A percentile compares a stretch with the other conserved stretches of the same genome.
phyloP scores from a whole-genome alignment of 2,797 vertebrate species.

The Simalia tracyae region DNA sequence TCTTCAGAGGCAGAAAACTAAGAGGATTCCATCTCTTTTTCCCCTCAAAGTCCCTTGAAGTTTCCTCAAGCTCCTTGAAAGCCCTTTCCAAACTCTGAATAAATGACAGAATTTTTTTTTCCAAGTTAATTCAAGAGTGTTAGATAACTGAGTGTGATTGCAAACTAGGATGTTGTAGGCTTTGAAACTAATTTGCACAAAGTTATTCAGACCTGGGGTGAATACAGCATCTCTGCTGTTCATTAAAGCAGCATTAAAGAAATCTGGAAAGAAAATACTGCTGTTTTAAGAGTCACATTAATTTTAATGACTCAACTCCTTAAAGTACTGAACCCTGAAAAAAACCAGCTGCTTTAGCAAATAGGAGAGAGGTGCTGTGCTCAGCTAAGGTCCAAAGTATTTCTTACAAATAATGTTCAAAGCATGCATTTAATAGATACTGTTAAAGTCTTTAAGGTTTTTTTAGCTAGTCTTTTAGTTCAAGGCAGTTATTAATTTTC shows the following conservation, averaged over 20 bases:
- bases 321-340: background rate
- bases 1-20: background rate
- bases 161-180: background rate
- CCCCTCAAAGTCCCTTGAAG: background rate
- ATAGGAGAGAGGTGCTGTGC: background rate
- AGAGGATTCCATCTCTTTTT: background rate
- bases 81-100: background rate
- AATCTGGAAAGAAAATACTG: background rate
- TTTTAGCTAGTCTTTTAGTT: slow-evolving; percentile 14
- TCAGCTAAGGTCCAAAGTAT: background rate
- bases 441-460: slow-evolving; percentile 5
- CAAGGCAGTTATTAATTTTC: slow-evolving; percentile 27
- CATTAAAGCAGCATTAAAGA: background rate
- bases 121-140: background rate
- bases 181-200: background rate
- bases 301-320: background rate
- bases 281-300: background rate
- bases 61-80: background rate
- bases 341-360: background rate
- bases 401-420: background rate
- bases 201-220: background rate
- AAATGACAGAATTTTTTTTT: background rate
- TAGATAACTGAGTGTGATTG: background rate
- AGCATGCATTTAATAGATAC: background rate
- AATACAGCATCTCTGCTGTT: background rate